Evolutionary conservation across 2,888 invertebrate genomes (phyloP).

Genomic region (Macrosiphum euphorbiae): DNA sequence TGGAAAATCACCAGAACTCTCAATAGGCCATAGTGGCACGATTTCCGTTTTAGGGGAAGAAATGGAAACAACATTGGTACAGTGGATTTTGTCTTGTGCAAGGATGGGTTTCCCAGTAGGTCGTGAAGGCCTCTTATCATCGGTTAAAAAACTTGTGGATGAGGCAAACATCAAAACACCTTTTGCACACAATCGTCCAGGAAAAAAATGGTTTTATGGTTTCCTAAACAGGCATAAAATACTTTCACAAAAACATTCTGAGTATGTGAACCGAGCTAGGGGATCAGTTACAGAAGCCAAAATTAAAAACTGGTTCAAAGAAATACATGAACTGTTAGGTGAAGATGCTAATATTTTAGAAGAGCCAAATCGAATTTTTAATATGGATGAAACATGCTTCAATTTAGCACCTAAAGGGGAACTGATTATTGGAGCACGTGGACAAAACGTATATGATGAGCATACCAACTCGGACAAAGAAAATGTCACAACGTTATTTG

Average conservation of each 20-base stretch:
- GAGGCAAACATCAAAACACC: not conserved
- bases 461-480: constrained; percentile 67
- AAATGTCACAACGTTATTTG: constrained; percentile 70
- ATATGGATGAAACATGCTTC: constrained; percentile 69
- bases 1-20: not conserved
- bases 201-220: not conserved
- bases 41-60: not conserved
- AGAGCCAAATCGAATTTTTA: constrained; percentile 67
- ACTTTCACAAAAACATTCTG: not conserved
- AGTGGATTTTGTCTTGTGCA: too few relatives aligned
- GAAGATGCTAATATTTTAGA: too few relatives aligned
- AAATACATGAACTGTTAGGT: too few relatives aligned
- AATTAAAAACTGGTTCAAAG: not conserved
- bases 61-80: not conserved
- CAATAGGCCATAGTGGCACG: not conserved
- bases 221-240: not conserved
- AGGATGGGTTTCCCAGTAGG: not conserved
- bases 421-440: constrained; percentile 70
- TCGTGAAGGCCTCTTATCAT: not conserved
- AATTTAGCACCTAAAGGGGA: constrained; percentile 66
- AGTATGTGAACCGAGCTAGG: not conserved
- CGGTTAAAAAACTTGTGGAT: not conserved
- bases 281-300: not conserved
- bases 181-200: not conserved
- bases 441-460: constrained; percentile 65